Evolutionary conservation across 2,888 invertebrate species (phyloP).

Genomic region (Drosophila sordidapex): DNA sequence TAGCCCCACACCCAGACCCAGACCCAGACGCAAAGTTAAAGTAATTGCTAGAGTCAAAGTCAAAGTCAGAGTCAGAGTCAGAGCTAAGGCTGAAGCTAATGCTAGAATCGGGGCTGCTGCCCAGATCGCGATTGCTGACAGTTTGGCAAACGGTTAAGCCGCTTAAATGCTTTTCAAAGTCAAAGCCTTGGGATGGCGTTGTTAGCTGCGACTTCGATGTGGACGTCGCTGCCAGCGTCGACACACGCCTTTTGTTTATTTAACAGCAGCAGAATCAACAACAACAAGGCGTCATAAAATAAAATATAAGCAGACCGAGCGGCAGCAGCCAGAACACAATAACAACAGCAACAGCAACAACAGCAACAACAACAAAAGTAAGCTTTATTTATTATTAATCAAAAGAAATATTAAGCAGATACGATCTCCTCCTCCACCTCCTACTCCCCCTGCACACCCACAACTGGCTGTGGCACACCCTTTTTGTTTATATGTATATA

Average conservation of each 20-base stretch:
- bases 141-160: slow-evolving; percentile 58
- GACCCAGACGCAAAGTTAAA: neutral
- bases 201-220: slow-evolving; percentile 11
- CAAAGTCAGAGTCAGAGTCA: slow-evolving; percentile 4
- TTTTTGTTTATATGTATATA: slow-evolving; percentile 31
- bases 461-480: slow-evolving; percentile 3
- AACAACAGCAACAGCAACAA: slow-evolving; percentile 22
- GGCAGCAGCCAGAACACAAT: slow-evolving; percentile 54
- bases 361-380: slow-evolving; percentile 34
- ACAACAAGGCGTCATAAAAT: slow-evolving; percentile 57
- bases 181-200: slow-evolving; percentile 76
- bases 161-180: slow-evolving; percentile 78
- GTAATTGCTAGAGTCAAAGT: slow-evolving; percentile 8
- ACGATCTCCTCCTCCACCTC: slow-evolving; percentile 1
- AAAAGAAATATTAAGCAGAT: slow-evolving; percentile 61
- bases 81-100: slow-evolving; percentile 15
- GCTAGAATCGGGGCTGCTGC: slow-evolving; percentile 18
- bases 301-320: slow-evolving; percentile 70
- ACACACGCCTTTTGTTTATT: slow-evolving; percentile 81
- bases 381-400: slow-evolving; percentile 78
- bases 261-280: slow-evolving; percentile 47
- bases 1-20: neutral
- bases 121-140: slow-evolving; percentile 31
- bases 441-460: neutral
- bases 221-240: slow-evolving; percentile 32